A percentile compares a stretch with the other conserved stretches of the same genome.
Evolutionary conservation across 2,797 vertebrate species (phyloP).

Genomic region (Salmo trutta): DNA sequence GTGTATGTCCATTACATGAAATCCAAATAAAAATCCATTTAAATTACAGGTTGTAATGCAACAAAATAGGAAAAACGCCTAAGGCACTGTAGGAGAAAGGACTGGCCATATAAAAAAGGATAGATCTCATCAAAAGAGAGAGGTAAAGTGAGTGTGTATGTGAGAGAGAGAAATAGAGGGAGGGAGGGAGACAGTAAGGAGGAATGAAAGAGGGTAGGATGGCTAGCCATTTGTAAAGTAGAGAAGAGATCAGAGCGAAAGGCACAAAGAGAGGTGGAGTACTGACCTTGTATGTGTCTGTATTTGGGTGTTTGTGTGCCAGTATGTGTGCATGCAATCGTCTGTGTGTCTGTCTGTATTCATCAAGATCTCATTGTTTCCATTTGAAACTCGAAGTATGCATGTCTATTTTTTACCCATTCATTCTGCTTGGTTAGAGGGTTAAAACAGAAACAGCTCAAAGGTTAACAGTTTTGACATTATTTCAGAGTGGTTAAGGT

Average conservation of each 20-base stretch:
- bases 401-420: no score
- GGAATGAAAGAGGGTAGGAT: background rate
- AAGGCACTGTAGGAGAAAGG: background rate
- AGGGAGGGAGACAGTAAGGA: background rate
- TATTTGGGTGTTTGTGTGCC: slow-evolving; percentile 11
- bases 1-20: no score
- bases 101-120: background rate
- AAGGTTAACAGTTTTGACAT: no score
- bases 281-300: background rate
- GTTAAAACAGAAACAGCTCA: no score
- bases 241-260: background rate
- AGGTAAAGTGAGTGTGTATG: background rate
- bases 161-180: no score
- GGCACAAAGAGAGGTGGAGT: background rate
- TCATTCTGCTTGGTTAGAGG: no score
- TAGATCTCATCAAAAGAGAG: background rate
- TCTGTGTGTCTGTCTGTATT: slow-evolving; percentile 17
- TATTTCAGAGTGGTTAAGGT: no score
- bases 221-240: no score
- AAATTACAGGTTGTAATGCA: no score
- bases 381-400: no score
- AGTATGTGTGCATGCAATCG: slow-evolving; percentile 2
- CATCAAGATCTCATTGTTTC: background rate
- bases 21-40: no score
- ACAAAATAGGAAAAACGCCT: no score